Evolutionary conservation across 2,797 vertebrate genomes (phyloP).

Genomic region (Picus viridis): DNA sequence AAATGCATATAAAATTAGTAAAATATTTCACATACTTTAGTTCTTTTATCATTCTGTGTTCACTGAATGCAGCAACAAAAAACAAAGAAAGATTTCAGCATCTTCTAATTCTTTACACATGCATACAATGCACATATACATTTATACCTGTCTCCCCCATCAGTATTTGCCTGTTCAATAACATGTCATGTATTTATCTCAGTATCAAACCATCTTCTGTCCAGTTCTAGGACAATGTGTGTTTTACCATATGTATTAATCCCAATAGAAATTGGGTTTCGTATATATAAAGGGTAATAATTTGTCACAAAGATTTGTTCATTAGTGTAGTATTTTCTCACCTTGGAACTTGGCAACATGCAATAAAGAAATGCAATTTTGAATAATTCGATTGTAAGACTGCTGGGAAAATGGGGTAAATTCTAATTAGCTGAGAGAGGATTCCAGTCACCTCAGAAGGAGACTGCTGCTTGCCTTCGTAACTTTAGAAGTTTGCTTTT

Average conservation of each 20-base stretch:
- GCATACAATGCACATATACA: background rate
- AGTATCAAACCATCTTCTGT: background rate
- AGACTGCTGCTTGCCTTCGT: background rate
- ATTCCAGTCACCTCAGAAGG: background rate
- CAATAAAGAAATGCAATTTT: constrained; percentile 70
- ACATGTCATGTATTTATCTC: background rate
- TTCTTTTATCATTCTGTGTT: constrained; percentile 9
- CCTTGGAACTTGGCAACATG: constrained; percentile 74
- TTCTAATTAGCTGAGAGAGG: constrained; percentile 34
- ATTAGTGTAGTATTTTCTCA: constrained; percentile 78
- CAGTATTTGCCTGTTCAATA: background rate
- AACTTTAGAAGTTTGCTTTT: background rate
- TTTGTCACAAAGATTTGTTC: constrained; percentile 91
- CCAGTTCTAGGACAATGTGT: background rate
- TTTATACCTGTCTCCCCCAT: background rate
- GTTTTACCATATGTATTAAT: constrained; percentile 73
- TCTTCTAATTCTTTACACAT: background rate
- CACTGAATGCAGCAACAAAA: background rate
- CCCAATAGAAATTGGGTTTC: constrained; percentile 83
- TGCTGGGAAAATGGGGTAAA: constrained; percentile 39
- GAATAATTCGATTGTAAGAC: constrained; percentile 56
- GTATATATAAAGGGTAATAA: constrained; percentile 84
- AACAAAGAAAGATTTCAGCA: background rate
- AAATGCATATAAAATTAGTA: constrained; percentile 72
- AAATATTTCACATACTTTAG: constrained; percentile 61